Evolutionary conservation across 2,113 vertebrate species (phyloP), one percentile per base, ranked within the genome.

Genomic region (Elachura formosa): DNA sequence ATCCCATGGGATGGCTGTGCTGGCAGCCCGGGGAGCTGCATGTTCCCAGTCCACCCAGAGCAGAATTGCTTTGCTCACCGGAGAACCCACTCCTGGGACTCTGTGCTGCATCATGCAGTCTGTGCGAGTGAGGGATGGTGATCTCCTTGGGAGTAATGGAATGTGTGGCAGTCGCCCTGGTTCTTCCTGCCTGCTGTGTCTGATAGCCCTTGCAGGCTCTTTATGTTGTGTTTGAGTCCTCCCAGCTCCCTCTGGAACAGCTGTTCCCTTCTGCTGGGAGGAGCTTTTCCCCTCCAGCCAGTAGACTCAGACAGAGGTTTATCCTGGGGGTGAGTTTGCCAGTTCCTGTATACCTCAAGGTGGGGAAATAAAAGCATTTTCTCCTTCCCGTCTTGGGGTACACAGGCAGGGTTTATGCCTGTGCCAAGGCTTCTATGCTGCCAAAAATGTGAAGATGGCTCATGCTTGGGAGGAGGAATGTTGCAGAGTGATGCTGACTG

Each of bases 391-490:
- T 33, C 15, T 46, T 13, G 15, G 36, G 59, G n/a, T 29, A 17
- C 26, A 19, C 6, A 16, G 22, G 22, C 31, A 31, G 34, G 46
- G 56, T 59, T 71, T 46, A 22, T 58, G 55, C 41, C 16, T 4
- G n/a, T 62, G 68, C 14, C 23, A 36, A 11, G 22, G 31, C 48
- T 68, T 54, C 18, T 40, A 38, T 18, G 5, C 8, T 63, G 73
- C 49, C 1, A 2, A 7, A 22, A 36, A 20, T 10, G 23, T 61
- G 61, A n/a, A 45, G 19, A 11, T 31, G 0, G 10, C 23, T 54
- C 1, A 1, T 41, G 17, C 29, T 46, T 26, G 31, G 31, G 61
- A 67, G 23, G 5, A 64, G 24, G 33, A 81, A 46, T 0, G 0
- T 28, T 54, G 48, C 36, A 59, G 36, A 31, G 21, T 55, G 56